Conservation (phyloP, 2,113 vertebrate genomes). For the Brachypodius melanocephalos region DNA sequence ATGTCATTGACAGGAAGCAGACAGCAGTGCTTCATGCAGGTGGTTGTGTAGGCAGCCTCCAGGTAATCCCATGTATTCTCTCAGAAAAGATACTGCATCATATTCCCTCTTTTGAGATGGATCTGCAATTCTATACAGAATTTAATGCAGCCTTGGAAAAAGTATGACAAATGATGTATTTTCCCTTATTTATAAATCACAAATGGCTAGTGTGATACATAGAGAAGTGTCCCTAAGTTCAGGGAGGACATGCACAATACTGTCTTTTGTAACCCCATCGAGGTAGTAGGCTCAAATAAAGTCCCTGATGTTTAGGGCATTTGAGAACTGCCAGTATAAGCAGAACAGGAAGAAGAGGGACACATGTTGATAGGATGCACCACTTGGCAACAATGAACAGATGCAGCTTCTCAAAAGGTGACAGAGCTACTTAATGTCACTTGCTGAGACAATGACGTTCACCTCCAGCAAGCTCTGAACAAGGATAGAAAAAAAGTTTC, state of each 20-base stretch:
- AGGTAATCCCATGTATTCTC: background rate
- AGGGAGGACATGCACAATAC: background rate
- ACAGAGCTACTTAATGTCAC: background rate
- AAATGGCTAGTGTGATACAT: background rate
- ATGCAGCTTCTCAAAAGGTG: background rate
- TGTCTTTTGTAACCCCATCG: background rate
- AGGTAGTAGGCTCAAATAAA: background rate
- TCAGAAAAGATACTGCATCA: background rate
- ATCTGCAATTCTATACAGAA: background rate
- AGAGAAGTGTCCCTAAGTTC: fast-evolving
- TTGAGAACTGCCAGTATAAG: background rate
- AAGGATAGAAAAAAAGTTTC: background rate
- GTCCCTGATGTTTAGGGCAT: background rate
- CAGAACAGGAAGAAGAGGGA: background rate
- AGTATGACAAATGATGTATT: background rate
- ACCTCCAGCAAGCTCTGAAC: background rate
- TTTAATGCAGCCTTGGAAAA: background rate
- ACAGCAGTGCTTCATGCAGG: background rate
- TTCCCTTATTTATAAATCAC: background rate
- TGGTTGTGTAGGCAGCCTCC: background rate
- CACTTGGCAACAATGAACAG: background rate
- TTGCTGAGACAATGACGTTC: background rate
- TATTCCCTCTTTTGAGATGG: background rate
- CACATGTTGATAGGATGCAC: background rate
- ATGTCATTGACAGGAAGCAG: background rate